A percentile compares a stretch with the other conserved stretches of the same genome.
phyloP scores from a whole-genome alignment of 2,797 vertebrate species.

The Apodemus agrarius region DNA sequence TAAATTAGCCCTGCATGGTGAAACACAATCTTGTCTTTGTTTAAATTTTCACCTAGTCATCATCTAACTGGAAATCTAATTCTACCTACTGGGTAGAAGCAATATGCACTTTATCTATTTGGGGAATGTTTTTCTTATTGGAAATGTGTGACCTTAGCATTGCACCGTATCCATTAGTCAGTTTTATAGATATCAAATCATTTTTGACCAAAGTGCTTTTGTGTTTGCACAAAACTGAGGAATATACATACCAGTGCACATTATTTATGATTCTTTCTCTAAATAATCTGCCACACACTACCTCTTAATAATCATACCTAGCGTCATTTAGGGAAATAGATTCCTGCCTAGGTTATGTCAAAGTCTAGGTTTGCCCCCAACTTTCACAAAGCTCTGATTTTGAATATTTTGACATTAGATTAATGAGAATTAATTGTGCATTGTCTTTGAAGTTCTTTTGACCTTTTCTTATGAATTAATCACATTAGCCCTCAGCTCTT shows the following conservation, averaged over 20 bases:
- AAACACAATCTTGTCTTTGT: constrained; percentile 17
- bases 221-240: not conserved
- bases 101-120: constrained; percentile 7
- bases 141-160: constrained; percentile 4
- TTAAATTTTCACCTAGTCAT: constrained; percentile 36
- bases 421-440: constrained; percentile 68
- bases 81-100: not conserved
- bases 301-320: not conserved
- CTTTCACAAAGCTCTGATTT: constrained; percentile 32
- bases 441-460: constrained; percentile 68
- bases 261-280: constrained; percentile 15
- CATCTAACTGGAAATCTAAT: not conserved
- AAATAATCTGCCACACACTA: not conserved
- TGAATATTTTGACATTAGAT: constrained; percentile 52
- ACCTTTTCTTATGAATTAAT: constrained; percentile 73
- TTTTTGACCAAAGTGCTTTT: constrained; percentile 2
- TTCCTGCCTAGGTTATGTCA: not conserved
- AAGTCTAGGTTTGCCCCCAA: not conserved
- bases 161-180: not conserved
- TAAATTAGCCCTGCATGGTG: constrained; percentile 15
- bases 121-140: not conserved
- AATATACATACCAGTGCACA: not conserved
- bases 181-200: constrained; percentile 29
- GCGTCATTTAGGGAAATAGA: constrained; percentile 21
- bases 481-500: constrained; percentile 55